Evolutionary conservation across 2,797 vertebrate species (phyloP).

Genomic region (Enteromius radiatus): DNA sequence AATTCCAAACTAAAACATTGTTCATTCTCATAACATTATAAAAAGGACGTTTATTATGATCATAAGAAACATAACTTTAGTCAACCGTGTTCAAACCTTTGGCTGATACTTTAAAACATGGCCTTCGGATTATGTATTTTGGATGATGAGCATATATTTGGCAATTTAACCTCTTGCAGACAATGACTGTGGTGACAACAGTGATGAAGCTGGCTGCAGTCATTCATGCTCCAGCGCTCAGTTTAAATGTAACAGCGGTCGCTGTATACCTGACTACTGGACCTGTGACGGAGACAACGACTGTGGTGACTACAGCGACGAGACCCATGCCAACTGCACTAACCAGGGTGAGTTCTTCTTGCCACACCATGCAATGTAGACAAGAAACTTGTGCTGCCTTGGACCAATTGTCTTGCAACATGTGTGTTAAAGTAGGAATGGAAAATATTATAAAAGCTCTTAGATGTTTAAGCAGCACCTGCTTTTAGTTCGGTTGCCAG

Average conservation of each 20-base stretch:
- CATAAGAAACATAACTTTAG: background rate
- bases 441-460: background rate
- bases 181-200: constrained; percentile 96
- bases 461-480: background rate
- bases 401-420: no score
- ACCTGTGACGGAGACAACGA: constrained; percentile 96
- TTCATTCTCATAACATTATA: no score
- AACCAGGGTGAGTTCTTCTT: constrained; percentile 82
- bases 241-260: constrained; percentile 97
- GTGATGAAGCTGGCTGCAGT: constrained; percentile 93
- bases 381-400: background rate
- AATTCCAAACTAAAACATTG: background rate
- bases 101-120: background rate
- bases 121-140: background rate
- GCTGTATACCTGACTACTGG: constrained; percentile 97
- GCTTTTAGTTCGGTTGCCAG: background rate
- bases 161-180: constrained; percentile 76
- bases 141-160: background rate
- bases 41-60: no score
- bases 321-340: constrained; percentile 95
- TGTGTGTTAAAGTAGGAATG: background rate
- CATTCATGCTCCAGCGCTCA: constrained; percentile 96
- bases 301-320: constrained; percentile 94
- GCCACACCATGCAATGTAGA: background rate
- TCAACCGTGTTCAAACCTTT: background rate